Evolutionary conservation across 2,113 vertebrate species (phyloP).

Genomic region (Sterna hirundo): DNA sequence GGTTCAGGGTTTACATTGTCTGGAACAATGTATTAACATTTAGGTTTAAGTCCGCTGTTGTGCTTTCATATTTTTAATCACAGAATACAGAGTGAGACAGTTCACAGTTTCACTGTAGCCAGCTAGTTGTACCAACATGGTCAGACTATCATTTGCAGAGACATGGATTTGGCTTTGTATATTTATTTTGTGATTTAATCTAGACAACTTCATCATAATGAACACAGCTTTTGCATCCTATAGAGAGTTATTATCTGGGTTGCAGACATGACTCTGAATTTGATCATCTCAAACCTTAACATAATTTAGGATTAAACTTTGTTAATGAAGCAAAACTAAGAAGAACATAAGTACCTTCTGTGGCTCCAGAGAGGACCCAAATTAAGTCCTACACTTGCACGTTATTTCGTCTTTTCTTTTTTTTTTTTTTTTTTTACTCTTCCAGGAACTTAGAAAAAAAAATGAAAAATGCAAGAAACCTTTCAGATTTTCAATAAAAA

Average conservation of each 20-base stretch:
- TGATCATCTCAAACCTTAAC: neutral
- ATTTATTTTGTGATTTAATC: neutral
- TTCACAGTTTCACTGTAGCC: neutral
- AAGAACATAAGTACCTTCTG: neutral
- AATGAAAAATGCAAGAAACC: accelerated
- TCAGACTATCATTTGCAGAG: neutral
- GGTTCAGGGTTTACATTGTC: neutral
- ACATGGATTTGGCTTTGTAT: neutral
- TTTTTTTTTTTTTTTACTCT: neutral
- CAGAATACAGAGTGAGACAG: neutral
- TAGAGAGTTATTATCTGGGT: neutral
- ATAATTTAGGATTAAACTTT: neutral
- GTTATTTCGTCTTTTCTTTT: neutral
- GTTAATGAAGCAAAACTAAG: neutral
- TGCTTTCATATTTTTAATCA: neutral
- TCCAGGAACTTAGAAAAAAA: neutral
- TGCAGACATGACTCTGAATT: neutral
- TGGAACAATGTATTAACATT: neutral
- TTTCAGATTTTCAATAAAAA: neutral
- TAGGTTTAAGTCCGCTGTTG: neutral
- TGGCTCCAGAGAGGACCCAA: neutral
- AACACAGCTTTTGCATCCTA: neutral
- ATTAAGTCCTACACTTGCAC: neutral
- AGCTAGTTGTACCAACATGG: neutral
- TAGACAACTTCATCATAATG: neutral